Conservation (phyloP, 2,888 invertebrate species). For the Nebria salina region DNA sequence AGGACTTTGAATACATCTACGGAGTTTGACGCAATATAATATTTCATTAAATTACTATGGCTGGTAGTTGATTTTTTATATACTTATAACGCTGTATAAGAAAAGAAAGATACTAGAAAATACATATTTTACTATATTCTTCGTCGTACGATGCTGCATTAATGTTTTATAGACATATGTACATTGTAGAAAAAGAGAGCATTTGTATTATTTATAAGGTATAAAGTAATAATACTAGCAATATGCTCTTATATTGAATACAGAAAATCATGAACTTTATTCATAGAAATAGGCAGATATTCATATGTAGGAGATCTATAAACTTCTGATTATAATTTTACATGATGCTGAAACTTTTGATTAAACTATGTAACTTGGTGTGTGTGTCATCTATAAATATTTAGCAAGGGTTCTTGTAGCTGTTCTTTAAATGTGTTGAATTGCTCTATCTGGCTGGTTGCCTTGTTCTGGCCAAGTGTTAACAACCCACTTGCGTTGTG, state of each 20-base stretch:
- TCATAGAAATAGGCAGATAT: background rate
- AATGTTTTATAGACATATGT: too few species aligned
- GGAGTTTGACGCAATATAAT: too few species aligned
- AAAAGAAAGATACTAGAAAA: too few species aligned
- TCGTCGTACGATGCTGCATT: too few species aligned
- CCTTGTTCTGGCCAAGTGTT: background rate
- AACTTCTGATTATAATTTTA: background rate
- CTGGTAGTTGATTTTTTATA: too few species aligned
- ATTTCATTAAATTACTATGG: too few species aligned
- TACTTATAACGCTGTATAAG: too few species aligned
- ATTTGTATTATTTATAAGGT: too few species aligned
- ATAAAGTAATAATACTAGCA: background rate
- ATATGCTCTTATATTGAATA: background rate
- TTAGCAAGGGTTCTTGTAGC: background rate
- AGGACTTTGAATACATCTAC: too few species aligned
- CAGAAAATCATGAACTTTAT: background rate
- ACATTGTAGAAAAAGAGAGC: too few species aligned
- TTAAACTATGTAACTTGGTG: background rate
- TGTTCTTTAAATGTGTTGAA: background rate
- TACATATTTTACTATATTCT: too few species aligned
- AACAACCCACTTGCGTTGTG: background rate
- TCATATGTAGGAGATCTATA: background rate
- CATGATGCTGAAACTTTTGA: background rate
- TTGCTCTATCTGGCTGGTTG: background rate
- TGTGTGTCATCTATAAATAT: background rate